Conservation (phyloP, 2,888 invertebrate genomes). For the Caenorhabditis angaria region DNA sequence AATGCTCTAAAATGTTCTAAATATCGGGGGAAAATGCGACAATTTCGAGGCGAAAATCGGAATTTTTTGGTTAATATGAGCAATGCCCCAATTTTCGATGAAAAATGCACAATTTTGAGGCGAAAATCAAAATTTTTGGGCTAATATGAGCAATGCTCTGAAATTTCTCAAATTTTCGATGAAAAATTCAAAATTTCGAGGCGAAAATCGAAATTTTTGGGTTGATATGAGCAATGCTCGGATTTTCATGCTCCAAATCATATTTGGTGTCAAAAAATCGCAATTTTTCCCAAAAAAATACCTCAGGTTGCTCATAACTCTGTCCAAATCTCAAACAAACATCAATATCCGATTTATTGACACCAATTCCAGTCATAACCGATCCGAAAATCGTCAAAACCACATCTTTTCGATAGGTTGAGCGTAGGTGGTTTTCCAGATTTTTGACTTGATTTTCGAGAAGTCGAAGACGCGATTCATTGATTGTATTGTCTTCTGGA, state of each 20-base stretch:
- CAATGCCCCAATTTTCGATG: too few relatives aligned
- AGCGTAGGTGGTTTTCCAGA: slow-evolving; percentile 17
- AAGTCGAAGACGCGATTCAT: slow-evolving; percentile 8
- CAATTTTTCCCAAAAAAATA: background rate
- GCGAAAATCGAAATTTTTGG: slow-evolving; percentile 1
- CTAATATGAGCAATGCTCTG: too few relatives aligned
- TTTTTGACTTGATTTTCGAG: slow-evolving; percentile 21
- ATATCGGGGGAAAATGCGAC: too few relatives aligned
- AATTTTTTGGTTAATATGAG: too few relatives aligned
- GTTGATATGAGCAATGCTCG: too few relatives aligned
- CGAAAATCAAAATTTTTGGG: slow-evolving; percentile 1
- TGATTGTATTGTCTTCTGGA: slow-evolving; percentile 12
- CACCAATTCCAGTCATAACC: slow-evolving; percentile 78
- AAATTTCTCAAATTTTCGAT: too few relatives aligned
- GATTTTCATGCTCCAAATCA: too few relatives aligned
- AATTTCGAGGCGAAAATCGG: too few relatives aligned
- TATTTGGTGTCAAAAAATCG: background rate
- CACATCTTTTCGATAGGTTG: background rate
- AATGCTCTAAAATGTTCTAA: too few relatives aligned
- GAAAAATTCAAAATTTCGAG: too few relatives aligned
- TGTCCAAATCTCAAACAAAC: slow-evolving; percentile 76
- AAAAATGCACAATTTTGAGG: too few relatives aligned
- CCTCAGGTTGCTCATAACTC: slow-evolving; percentile 56
- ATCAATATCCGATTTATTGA: slow-evolving; percentile 77
- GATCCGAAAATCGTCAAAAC: slow-evolving; percentile 76